Evolutionary conservation across 2,113 vertebrate genomes (phyloP).

Genomic region (Lagopus muta): DNA sequence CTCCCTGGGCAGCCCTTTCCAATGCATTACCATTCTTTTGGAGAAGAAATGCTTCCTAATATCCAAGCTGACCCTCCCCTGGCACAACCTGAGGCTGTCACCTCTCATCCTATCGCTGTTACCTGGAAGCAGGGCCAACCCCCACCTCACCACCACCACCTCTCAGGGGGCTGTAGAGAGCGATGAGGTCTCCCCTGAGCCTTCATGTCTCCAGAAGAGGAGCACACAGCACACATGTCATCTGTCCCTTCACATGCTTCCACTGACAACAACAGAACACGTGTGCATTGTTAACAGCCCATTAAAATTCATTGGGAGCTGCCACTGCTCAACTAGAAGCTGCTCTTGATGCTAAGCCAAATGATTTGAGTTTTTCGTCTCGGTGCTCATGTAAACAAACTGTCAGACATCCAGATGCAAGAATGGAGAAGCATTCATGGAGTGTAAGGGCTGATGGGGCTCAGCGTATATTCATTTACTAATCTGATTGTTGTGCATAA

Average conservation of each 20-base stretch:
- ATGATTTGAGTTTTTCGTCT: constrained; percentile 57
- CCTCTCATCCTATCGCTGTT: too few relatives aligned
- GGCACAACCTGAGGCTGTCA: too few relatives aligned
- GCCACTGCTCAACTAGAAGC: constrained; percentile 60
- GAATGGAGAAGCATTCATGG: constrained; percentile 37
- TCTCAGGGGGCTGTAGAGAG: too few relatives aligned
- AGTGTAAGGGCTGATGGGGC: neutral
- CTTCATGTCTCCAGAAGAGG: too few relatives aligned
- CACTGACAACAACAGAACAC: constrained; percentile 6
- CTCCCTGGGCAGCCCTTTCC: too few relatives aligned
- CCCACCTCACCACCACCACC: too few relatives aligned
- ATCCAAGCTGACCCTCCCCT: too few relatives aligned
- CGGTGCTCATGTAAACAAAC: constrained; percentile 67
- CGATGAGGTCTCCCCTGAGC: too few relatives aligned
- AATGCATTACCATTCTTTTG: too few relatives aligned
- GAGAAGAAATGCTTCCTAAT: too few relatives aligned
- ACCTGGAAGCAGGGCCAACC: too few relatives aligned
- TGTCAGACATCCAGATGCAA: constrained; percentile 48
- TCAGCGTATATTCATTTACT: neutral
- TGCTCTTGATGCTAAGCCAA: constrained; percentile 55
- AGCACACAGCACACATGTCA: neutral
- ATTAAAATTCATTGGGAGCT: constrained; percentile 66
- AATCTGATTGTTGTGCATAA: constrained; percentile 22
- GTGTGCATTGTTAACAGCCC: constrained; percentile 21
- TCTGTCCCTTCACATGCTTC: neutral